These are phyloP conservation scores for Apodemia duryi DNA, from an alignment of 2,888 invertebrate species.

Conservation along the genomic window DNA sequence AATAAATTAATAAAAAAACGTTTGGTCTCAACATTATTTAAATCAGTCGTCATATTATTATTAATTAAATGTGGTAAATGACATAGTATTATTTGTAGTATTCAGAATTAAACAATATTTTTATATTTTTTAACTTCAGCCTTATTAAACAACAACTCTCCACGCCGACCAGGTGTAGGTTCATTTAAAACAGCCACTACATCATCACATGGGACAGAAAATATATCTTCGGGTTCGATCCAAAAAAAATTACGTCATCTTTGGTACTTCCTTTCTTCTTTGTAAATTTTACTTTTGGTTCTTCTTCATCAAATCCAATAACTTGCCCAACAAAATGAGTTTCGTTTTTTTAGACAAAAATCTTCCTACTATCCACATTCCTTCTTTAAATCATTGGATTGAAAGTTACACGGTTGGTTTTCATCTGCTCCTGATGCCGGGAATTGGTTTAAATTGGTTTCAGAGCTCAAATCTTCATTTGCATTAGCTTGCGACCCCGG, in stretches of 20 bases:
- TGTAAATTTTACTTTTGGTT: slow-evolving; percentile 14
- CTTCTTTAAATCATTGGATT: slow-evolving; percentile 4
- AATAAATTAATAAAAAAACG: no score
- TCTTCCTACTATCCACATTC: no score
- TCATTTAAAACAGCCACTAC: slow-evolving; percentile 14
- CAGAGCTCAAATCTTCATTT: background rate
- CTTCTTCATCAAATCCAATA: slow-evolving; percentile 9
- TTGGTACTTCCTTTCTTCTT: slow-evolving; percentile 4
- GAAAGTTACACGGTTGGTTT: background rate
- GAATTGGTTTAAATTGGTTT: background rate
- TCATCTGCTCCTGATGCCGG: no score
- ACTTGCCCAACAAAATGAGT: slow-evolving; percentile 11
- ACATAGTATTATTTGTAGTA: no score
- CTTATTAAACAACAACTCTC: no score
- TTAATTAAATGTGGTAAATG: no score
- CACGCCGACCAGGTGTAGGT: slow-evolving; percentile 15
- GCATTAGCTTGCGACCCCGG: background rate
- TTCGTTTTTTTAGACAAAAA: no score
- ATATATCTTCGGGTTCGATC: slow-evolving; percentile 15
- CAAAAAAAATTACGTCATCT: slow-evolving; percentile 12
- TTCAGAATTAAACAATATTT: no score
- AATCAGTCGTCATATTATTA: no score
- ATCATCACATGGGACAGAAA: slow-evolving; percentile 13
- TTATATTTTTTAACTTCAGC: no score
- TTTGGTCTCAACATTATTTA: no score